Evolutionary conservation across 2,113 vertebrate species (phyloP).

Genomic region (Xenopus tropicalis): DNA sequence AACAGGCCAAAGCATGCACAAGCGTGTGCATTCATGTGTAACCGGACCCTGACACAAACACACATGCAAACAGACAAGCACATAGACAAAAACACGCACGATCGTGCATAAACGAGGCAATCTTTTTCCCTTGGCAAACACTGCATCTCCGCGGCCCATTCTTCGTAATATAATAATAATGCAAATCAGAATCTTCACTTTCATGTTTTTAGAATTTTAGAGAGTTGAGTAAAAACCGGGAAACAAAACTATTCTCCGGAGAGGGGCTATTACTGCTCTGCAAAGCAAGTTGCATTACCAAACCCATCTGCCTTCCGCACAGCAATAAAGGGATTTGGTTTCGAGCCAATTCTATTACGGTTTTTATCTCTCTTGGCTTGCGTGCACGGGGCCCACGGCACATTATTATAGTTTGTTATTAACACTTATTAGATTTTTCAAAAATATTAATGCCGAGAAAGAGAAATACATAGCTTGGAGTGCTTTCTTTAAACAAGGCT

Average conservation of each 20-base stretch:
- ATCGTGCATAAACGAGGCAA: no score
- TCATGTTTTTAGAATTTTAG: slow-evolving; percentile 3
- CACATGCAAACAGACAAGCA: no score
- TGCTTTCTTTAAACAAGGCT: no score
- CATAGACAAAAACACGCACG: no score
- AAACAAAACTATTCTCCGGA: slow-evolving; percentile 14
- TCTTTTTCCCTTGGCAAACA: no score
- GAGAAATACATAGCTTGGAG: not conserved
- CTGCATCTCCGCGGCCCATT: no score
- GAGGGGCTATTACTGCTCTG: slow-evolving; percentile 31
- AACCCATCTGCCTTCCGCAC: slow-evolving; percentile 25
- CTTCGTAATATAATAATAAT: slow-evolving; percentile 9
- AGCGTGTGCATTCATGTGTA: no score
- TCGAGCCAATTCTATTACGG: slow-evolving; percentile 33
- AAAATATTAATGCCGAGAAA: not conserved
- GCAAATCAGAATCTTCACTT: not conserved
- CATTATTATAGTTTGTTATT: slow-evolving; percentile 9
- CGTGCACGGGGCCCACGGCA: slow-evolving; percentile 1
- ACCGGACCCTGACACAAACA: no score
- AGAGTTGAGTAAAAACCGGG: slow-evolving; percentile 21
- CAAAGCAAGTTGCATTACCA: slow-evolving; percentile 18
- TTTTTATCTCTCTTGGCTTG: slow-evolving; percentile 29
- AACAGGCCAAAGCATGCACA: no score
- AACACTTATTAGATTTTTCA: slow-evolving; percentile 13
- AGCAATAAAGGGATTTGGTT: slow-evolving; percentile 27